Conservation (phyloP, 2,113 vertebrate species). For the Xenopus laevis region DNA sequence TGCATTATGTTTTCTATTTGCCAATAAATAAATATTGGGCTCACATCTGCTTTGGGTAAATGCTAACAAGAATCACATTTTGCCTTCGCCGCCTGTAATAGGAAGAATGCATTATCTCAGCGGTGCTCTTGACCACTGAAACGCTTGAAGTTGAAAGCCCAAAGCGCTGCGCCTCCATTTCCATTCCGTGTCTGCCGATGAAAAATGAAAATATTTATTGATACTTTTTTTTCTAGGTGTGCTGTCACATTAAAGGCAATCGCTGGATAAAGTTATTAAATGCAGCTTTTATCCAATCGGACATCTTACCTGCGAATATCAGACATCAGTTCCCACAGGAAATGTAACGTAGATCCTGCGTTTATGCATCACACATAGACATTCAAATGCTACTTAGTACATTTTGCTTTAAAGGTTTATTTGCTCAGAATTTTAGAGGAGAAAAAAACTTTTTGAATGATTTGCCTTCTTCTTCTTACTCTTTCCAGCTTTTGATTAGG, state of each 20-base stretch:
- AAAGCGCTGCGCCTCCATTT: background rate
- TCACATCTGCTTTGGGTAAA: constrained; percentile 19
- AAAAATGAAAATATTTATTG: background rate
- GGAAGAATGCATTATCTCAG: constrained; percentile 20
- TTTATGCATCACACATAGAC: too few relatives aligned
- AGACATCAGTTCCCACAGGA: too few relatives aligned
- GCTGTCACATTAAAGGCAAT: constrained; percentile 1
- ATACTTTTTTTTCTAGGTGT: background rate
- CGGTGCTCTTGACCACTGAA: constrained; percentile 11
- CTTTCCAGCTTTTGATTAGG: too few relatives aligned
- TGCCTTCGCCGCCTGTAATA: constrained; percentile 2
- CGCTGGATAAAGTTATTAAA: background rate
- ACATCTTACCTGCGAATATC: background rate
- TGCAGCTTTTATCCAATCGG: background rate
- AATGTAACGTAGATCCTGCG: too few relatives aligned
- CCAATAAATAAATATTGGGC: constrained; percentile 4
- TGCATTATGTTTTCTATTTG: background rate
- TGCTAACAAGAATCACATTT: constrained; percentile 22
- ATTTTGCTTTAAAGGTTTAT: too few relatives aligned
- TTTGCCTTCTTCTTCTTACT: too few relatives aligned
- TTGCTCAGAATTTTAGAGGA: too few relatives aligned
- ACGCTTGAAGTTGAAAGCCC: constrained; percentile 13
- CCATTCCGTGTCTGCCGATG: background rate
- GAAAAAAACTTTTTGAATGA: too few relatives aligned
- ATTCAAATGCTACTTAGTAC: too few relatives aligned